These are phyloP conservation scores for Urophycis tenuis DNA, from an alignment of 2,797 vertebrate species.

Conservation along the genomic window DNA sequence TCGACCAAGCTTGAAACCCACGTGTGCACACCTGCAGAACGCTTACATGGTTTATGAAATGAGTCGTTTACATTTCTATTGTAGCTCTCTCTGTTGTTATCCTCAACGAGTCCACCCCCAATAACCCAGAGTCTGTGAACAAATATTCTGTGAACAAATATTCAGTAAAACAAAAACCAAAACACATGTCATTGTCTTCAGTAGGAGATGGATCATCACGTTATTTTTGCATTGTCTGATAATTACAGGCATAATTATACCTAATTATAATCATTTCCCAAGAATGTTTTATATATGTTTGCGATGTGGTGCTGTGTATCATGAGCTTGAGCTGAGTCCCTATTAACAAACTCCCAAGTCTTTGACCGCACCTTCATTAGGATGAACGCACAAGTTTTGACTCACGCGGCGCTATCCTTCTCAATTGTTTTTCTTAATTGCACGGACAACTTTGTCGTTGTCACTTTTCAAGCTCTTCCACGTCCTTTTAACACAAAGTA, in stretches of 20 bases:
- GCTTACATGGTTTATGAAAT: background rate
- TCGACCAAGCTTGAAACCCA: background rate
- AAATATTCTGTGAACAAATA: background rate
- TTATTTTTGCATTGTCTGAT: constrained; percentile 1
- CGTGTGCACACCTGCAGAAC: background rate
- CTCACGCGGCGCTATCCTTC: background rate
- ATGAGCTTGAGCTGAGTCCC: background rate
- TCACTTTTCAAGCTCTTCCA: background rate
- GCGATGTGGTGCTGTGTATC: background rate
- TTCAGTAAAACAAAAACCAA: background rate
- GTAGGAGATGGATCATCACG: background rate
- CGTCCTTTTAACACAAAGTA: background rate
- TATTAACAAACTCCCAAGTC: background rate
- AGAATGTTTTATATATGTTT: background rate
- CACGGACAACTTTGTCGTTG: background rate
- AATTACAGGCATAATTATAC: background rate
- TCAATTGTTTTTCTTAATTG: background rate
- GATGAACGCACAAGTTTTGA: background rate
- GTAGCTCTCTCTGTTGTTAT: background rate
- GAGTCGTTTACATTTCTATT: background rate
- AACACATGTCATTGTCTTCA: background rate
- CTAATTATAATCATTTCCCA: background rate
- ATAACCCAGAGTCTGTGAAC: background rate
- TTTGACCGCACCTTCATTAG: background rate
- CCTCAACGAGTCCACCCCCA: background rate